These are phyloP conservation scores for Paedocypris sp. DNA, from an alignment of 2,113 vertebrate genomes.

Conservation along the genomic window DNA sequence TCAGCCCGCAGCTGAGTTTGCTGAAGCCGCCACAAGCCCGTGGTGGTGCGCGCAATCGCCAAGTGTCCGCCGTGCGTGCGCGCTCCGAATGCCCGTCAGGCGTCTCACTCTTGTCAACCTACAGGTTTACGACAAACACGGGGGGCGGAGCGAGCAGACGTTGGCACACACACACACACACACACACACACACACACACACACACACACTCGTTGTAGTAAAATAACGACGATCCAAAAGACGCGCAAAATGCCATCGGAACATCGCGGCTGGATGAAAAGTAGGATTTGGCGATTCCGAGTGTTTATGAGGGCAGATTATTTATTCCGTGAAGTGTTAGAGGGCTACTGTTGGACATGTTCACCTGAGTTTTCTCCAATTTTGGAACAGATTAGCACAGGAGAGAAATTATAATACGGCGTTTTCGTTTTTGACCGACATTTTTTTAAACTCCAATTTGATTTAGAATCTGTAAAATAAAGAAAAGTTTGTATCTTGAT, in stretches of 20 bases:
- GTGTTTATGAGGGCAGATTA: too few relatives aligned
- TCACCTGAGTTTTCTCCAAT: too few relatives aligned
- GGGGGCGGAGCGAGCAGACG: conserved; percentile 65
- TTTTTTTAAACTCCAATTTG: too few relatives aligned
- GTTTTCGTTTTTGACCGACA: too few relatives aligned
- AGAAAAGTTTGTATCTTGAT: too few relatives aligned
- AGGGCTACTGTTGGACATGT: too few relatives aligned
- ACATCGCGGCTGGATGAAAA: background rate
- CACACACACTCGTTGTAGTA: conserved; percentile 53
- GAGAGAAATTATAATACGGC: too few relatives aligned
- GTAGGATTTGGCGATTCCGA: conserved; percentile 2
- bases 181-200: too few relatives aligned
- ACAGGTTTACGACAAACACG: conserved; percentile 69
- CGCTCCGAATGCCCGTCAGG: conserved; percentile 51
- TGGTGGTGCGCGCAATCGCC: conserved; percentile 40
- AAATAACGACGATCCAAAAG: conserved; percentile 31
- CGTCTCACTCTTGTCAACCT: conserved; percentile 64
- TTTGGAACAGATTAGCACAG: too few relatives aligned
- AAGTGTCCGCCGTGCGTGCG: conserved; percentile 40
- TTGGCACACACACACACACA: too few relatives aligned
- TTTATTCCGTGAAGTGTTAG: too few relatives aligned
- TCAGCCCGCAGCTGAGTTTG: conserved; percentile 52
- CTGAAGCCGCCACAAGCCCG: conserved; percentile 41
- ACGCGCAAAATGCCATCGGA: conserved; percentile 29
- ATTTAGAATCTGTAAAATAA: too few relatives aligned